Evolutionary conservation across 2,797 vertebrate genomes (phyloP).

Genomic region (Helostoma temminkii): DNA sequence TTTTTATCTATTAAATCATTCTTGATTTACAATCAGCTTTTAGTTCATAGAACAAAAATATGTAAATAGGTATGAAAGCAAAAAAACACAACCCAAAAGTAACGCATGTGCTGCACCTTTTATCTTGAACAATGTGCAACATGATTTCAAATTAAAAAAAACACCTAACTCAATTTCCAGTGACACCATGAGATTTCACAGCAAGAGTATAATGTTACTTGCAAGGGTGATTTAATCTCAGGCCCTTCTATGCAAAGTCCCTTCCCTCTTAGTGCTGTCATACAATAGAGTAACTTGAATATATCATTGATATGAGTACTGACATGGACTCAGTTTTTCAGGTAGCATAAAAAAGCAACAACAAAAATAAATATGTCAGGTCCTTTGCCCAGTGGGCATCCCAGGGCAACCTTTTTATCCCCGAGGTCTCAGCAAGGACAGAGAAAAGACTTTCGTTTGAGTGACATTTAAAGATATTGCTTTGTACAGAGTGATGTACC

Average conservation of each 20-base stretch:
- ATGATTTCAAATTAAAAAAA: too few relatives aligned
- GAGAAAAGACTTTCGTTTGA: conserved; percentile 25
- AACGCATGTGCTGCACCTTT: too few relatives aligned
- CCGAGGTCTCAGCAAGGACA: background rate
- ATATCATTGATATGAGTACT: background rate
- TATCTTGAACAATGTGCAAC: too few relatives aligned
- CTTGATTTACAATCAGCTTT: too few relatives aligned
- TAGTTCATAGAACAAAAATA: too few relatives aligned
- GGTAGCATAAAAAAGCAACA: background rate
- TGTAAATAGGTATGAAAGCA: too few relatives aligned
- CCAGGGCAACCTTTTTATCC: background rate
- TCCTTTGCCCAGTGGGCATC: background rate
- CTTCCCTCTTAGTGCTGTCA: too few relatives aligned
- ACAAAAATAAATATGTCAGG: background rate
- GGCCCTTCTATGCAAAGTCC: background rate
- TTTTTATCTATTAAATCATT: too few relatives aligned
- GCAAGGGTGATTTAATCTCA: too few relatives aligned
- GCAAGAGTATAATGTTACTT: background rate
- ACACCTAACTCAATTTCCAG: too few relatives aligned
- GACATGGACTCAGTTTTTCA: background rate
- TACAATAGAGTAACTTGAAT: background rate
- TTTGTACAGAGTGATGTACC: conserved; percentile 23
- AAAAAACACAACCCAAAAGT: too few relatives aligned
- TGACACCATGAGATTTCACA: too few relatives aligned
- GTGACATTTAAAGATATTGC: conserved; percentile 47